Conservation (phyloP, 2,797 vertebrate species). For the Acanthis flammea region DNA sequence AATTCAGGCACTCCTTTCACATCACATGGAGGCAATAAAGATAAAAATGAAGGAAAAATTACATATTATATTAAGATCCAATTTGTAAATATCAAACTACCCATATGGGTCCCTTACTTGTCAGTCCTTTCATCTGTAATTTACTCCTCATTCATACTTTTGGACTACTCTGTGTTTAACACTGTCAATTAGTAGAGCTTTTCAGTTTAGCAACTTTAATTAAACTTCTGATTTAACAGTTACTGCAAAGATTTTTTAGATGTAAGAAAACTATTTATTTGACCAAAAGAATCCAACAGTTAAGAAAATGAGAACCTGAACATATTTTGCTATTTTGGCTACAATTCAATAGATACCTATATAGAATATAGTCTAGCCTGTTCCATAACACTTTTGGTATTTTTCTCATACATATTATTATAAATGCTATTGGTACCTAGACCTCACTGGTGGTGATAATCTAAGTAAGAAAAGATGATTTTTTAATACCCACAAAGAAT, state of each 20-base stretch:
- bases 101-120: background rate
- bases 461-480: conserved; percentile 13
- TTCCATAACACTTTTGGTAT: background rate
- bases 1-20: background rate
- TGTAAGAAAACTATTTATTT: background rate
- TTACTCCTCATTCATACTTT: background rate
- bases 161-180: background rate
- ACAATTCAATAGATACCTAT: background rate
- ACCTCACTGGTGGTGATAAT: background rate
- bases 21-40: background rate
- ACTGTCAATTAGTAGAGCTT: background rate
- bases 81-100: background rate
- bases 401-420: background rate
- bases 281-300: background rate
- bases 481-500: background rate
- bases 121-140: background rate
- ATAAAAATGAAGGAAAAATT: background rate
- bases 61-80: background rate
- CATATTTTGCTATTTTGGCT: background rate
- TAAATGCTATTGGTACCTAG: background rate
- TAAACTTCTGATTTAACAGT: background rate
- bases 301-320: background rate
- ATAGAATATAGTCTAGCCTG: background rate
- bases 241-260: background rate
- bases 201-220: background rate